These are phyloP conservation scores for Antheraea mylitta DNA, from an alignment of 1,140 invertebrate genomes.

Conservation along the genomic window DNA sequence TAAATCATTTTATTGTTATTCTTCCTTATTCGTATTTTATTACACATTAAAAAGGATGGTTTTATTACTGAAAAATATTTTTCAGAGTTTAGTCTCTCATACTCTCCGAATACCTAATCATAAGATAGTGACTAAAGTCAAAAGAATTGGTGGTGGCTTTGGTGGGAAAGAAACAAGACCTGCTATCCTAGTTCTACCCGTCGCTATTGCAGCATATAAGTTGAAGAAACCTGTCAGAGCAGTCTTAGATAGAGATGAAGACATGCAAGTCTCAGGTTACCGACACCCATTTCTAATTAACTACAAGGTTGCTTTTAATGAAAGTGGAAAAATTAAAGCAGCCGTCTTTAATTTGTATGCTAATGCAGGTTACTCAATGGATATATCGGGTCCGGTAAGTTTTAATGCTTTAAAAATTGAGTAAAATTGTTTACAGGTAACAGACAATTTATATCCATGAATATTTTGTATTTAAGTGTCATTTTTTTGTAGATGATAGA, in stretches of 20 bases:
- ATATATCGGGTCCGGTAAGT: constrained; percentile 85
- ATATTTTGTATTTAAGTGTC: neutral
- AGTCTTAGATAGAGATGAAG: constrained; percentile 90
- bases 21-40: too few species aligned
- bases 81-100: constrained; percentile 79
- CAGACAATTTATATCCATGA: neutral
- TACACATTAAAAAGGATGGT: too few species aligned
- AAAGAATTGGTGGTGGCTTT: constrained; percentile 91
- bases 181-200: constrained; percentile 75
- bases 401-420: neutral
- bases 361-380: constrained; percentile 85
- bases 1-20: too few species aligned
- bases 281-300: constrained; percentile 88
- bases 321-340: constrained; percentile 81
- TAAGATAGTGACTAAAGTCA: constrained; percentile 84
- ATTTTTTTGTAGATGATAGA: constrained; percentile 79
- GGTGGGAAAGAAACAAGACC: constrained; percentile 90
- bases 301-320: constrained; percentile 87
- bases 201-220: constrained; percentile 80
- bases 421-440: neutral
- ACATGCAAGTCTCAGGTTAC: constrained; percentile 88
- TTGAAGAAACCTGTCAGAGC: constrained; percentile 85
- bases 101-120: constrained; percentile 83
- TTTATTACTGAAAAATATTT: constrained; percentile 13
- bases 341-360: constrained; percentile 82